Percentiles rank a stretch among this genome's conserved stretches.
These are phyloP conservation scores for Paedocypris sp. DNA, from an alignment of 2,113 vertebrate genomes.

Conservation along the genomic window DNA sequence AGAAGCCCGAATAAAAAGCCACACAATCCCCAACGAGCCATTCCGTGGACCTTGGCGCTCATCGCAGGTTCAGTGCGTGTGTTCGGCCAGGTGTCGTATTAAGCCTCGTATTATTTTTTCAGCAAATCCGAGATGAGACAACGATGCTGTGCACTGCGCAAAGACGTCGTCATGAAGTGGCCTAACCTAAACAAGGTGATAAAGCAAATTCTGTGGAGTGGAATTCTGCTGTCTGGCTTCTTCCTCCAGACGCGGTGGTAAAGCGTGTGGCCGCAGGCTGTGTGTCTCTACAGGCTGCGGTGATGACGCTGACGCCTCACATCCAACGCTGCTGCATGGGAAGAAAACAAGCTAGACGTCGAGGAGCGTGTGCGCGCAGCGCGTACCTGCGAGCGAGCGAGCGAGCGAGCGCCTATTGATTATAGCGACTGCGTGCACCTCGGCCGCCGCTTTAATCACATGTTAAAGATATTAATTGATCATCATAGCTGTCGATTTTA, in stretches of 20 bases:
- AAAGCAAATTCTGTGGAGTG: too few relatives aligned
- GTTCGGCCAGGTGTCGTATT: neutral
- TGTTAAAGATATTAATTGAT: too few relatives aligned
- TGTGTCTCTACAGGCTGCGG: constrained; percentile 18
- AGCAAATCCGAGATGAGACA: constrained; percentile 24
- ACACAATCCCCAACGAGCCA: constrained; percentile 70
- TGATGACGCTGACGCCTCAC: constrained; percentile 17
- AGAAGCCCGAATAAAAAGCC: constrained; percentile 66
- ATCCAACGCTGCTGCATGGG: constrained; percentile 19
- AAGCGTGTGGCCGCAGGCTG: constrained; percentile 24
- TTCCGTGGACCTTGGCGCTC: constrained; percentile 66
- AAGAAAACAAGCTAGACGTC: constrained; percentile 34
- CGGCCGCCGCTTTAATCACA: constrained; percentile 34
- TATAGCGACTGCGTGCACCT: constrained; percentile 44
- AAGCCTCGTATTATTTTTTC: constrained; percentile 5
- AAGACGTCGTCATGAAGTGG: constrained; percentile 59
- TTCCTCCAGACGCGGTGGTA: constrained; percentile 19
- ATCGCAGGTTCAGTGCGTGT: constrained; percentile 48
- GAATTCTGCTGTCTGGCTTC: constrained; percentile 38
- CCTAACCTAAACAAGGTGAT: constrained; percentile 51
- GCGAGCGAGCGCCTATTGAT: constrained; percentile 58
- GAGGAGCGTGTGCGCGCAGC: constrained; percentile 40
- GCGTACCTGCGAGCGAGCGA: constrained; percentile 57
- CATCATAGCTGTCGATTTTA: too few relatives aligned
- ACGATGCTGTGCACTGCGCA: constrained; percentile 50